Conservation (phyloP, 1,140 invertebrate species). For the Drosophila orena region DNA sequence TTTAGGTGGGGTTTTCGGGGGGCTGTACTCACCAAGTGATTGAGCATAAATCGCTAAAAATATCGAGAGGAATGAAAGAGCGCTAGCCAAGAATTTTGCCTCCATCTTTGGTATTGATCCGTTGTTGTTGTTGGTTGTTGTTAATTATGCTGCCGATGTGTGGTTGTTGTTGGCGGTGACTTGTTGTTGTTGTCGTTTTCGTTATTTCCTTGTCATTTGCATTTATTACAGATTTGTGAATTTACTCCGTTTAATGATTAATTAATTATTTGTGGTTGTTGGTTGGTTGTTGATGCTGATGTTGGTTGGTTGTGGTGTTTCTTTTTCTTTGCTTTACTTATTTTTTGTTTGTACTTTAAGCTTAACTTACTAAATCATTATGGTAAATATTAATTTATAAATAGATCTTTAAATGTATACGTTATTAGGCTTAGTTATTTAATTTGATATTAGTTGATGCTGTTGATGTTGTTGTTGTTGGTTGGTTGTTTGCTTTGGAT, state of each 20-base stretch:
- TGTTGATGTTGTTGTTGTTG: constrained; percentile 63
- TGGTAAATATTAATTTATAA: constrained; percentile 68
- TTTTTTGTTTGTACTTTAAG: constrained; percentile 73
- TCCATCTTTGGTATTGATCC: constrained; percentile 85
- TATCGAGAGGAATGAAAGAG: constrained; percentile 85
- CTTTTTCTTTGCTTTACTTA: constrained; percentile 38
- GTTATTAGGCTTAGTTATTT: constrained; percentile 63
- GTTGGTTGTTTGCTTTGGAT: constrained; percentile 46
- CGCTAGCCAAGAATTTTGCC: constrained; percentile 84
- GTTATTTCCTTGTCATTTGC: constrained; percentile 66
- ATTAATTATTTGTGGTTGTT: constrained; percentile 53
- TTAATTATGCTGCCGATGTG: constrained; percentile 54
- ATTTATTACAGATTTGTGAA: constrained; percentile 64
- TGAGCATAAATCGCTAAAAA: constrained; percentile 85
- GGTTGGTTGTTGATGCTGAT: constrained; percentile 17
- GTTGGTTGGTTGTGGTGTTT: constrained; percentile 41
- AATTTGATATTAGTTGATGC: constrained; percentile 82
- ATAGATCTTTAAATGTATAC: constrained; percentile 54
- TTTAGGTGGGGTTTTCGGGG: background rate
- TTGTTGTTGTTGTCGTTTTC: constrained; percentile 48
- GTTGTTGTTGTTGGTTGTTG: constrained; percentile 67
- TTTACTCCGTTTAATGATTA: constrained; percentile 67
- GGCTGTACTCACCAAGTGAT: constrained; percentile 78
- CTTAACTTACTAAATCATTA: constrained; percentile 80
- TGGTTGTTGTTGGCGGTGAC: constrained; percentile 28